Evolutionary conservation across 2,888 invertebrate genomes (phyloP), one percentile per base, ranked within the genome.

Genomic region (Heliconius hortense): DNA sequence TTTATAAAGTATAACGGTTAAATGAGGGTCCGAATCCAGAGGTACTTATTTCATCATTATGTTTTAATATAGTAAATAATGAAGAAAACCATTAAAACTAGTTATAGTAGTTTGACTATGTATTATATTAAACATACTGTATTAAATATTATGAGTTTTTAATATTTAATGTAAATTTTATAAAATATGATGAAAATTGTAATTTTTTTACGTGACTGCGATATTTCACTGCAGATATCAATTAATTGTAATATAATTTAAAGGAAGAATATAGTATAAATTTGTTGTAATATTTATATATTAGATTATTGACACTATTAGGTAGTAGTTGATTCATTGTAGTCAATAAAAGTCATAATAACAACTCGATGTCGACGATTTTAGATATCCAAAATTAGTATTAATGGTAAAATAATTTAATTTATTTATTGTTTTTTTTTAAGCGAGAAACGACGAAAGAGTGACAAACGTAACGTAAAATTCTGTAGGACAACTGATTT

Each of bases 11-110:
- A 7, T 59, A 74, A 78, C 72, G 78, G 78, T 74, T 77, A 79
- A 72, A 79, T 79, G 79, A 79, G 79, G 79, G 79, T 79, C 72
- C 73, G 73, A 75, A 77, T 78, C 63, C 73, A 71, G 59, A 77
- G 77, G 78, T 78, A 78, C 78, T 77, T 78, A 77, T 72, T 68
- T 71, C 73, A 72, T 69, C 68, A 56, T 59, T 78, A 68, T 72
- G 43, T 67, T 73, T 69, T 69, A 28, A 56, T 28, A 39, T 71
- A 60, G 26, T 71, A 71, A 26, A 24, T 71, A 43, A 71, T 26
- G 10, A 35, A 60, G 26, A 24, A 70, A 60, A 71, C 26, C 43
- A 62, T 62, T 62, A 71, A 60, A 11, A 71, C n/a, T 60, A 60
- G 59, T 64, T 64, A 24, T 35, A 24, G 39, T 66, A 43, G 31